Evolutionary conservation across 2,797 vertebrate genomes (phyloP), one percentile per base, ranked within the genome.

Genomic region (Macrochelys suwanniensis): DNA sequence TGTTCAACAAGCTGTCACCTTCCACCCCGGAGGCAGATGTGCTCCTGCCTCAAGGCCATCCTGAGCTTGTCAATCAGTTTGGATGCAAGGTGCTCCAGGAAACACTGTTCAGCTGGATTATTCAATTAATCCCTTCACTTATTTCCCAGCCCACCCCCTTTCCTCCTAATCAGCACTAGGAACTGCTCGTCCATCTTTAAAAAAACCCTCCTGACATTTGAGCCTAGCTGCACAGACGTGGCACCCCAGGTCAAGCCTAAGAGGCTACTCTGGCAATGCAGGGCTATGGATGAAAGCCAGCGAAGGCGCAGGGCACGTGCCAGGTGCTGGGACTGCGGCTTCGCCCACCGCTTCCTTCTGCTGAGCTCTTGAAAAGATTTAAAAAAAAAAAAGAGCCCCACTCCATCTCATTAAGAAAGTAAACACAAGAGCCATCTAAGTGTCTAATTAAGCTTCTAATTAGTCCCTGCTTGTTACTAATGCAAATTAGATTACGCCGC

Each of bases 361-460:
- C 93, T 95, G 96, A 17, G 93, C 96, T 98, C 98, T 98, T 96
- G 97, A 98, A 98, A 98, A 97, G 93, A 98, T 97, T 97, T 97
- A 95, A 93, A 90, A 91, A 87, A 98, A 97, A 91, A 87, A 98
- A 97, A 85, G 59, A 95, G 97, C 97, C 97, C 98, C 98, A 99
- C 99, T 99, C 99, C 99, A 99, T 99, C 99, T 99, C 99, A 99
- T 99, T 99, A 99, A 99, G 99, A 99, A 99, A 99, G 99, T 99
- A 99, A 99, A 99, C 99, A 99, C 99, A 99, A 99, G 99, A 99
- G 99, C 99, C 99, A 98, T 99, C 99, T 99, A 99, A 99, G 99
- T 99, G 99, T 99, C 99, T 99, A 99, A 99, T 99, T 99, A 99
- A 99, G 99, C 99, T 98, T 99, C 99, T 99, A 99, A 99, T 99